Base-by-base conservation (phyloP, 2,888 invertebrate genomes). In the Cantharis rufa region DNA sequence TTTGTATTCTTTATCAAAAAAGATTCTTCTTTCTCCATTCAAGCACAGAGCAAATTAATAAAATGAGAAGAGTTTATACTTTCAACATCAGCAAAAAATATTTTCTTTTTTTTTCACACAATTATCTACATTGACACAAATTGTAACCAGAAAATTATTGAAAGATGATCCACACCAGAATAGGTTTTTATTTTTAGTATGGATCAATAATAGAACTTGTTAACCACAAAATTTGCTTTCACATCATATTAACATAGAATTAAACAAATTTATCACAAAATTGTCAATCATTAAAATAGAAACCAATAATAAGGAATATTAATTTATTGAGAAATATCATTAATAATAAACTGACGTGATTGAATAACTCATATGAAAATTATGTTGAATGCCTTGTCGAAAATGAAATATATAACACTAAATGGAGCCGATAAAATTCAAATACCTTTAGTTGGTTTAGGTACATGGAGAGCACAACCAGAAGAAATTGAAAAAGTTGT, bases 391-490 rank as follows among this genome's bases (percentile, higher is more conserved):
- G 10, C 62, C 10, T 48, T 71, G 24, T 13, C 11, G 72, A 84
- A 81, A 78, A 85, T 91, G 91, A 89, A 89, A 84, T 86, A 84
- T 79, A 84, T 90, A 70, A 88, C 84, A 80, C 86, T 91, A 78
- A 88, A 89, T 70, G 89, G 89, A 82, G 89, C 89, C 2, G 85
- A 86, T 61, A 91, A 89, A 21, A 83, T 90, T 84, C 86, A 90
- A 80, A 93, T 94, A 91, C 94, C 94, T n/a, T 89, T 91, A 62
- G 86, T 94, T 69, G 94, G 94, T 24, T 88, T 94, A 82, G 94
- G 94, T 70, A 94, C 94, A 62, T 94, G 93, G 93, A 92, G 93
- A 90, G 92, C 93, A 28, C 90, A 91, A 80, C 87, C 92, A 5
- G 90, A 92, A 79, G 92, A 93, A 81, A 90, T 94, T 48, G 92